Conservation (phyloP, 2,888 invertebrate species). For the Sisyra terminalis region DNA sequence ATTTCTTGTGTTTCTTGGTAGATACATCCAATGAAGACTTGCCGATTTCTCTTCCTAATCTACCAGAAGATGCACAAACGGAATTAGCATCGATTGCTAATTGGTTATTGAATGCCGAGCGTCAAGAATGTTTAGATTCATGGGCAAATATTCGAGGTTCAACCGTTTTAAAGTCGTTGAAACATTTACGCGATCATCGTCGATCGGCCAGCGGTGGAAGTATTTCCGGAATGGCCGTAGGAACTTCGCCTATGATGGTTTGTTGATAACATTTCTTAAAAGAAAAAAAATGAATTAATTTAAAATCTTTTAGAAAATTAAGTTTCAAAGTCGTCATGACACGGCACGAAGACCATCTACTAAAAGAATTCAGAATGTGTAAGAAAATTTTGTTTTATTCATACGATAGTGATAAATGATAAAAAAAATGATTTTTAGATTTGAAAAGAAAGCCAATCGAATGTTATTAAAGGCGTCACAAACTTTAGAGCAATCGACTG, state of each 20-base stretch:
- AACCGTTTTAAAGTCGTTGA: constrained; percentile 57
- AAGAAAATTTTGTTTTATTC: constrained; percentile 19
- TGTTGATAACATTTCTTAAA: not conserved
- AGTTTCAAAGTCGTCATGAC: constrained; percentile 55
- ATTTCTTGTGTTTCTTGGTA: constrained; percentile 9
- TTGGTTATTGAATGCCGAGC: constrained; percentile 68
- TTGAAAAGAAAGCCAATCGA: constrained; percentile 68
- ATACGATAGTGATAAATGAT: not conserved
- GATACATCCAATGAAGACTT: constrained; percentile 32
- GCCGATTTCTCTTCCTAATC: constrained; percentile 41
- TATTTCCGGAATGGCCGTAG: constrained; percentile 32
- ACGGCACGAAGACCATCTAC: constrained; percentile 59
- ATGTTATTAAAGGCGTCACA: constrained; percentile 71
- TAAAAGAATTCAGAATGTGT: constrained; percentile 69
- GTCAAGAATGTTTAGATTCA: constrained; percentile 56
- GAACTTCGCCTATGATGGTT: constrained; percentile 43
- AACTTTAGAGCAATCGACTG: constrained; percentile 66
- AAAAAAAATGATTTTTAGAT: constrained; percentile 26
- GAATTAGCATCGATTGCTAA: constrained; percentile 64
- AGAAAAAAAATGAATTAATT: not conserved
- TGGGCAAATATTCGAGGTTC: constrained; percentile 61
- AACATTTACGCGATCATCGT: constrained; percentile 64
- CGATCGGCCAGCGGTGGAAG: constrained; percentile 61
- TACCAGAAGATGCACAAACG: constrained; percentile 50
- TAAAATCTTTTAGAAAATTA: constrained; percentile 36